Base-by-base conservation (phyloP, 2,113 vertebrate species). In the Acanthochromis polyacanthus region DNA sequence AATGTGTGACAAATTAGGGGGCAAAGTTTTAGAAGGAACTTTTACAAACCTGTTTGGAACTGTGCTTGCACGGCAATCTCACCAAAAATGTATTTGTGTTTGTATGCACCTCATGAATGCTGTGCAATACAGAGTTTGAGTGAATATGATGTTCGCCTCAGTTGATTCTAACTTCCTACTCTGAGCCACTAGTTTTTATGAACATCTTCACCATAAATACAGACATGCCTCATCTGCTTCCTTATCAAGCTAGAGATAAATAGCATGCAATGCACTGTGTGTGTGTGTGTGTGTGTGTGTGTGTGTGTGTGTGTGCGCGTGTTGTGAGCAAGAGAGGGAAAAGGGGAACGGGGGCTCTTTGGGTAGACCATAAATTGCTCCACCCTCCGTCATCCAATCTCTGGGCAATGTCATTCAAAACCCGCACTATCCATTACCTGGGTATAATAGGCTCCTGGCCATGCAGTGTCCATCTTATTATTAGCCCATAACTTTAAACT, bases 361-460 rank as follows among this genome's bases (percentile, higher is more conserved):
- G 90, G 71, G 79, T 83, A 80, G 85, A 68, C 80, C 91, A 95
- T 95, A 95, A 95, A 95, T 95, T 82, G 80, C 83, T 86, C 77
- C 83, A 86, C 90, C 90, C 90, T 93, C 91, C 25, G 90, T 94
- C 93, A 93, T 94, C 92, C 93, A 95, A 94, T 95, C 91, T 93
- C 89, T 80, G 77, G 78, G 93, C 92, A 95, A 94, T 94, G 93
- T 93, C 95, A 94, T 95, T 95, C 92, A 94, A 93, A 94, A 80
- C 77, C 86, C 12, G 32, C 87, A 79, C 93, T 88, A 94, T 95
- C 93, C 89, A 94, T 95, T 95, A 95, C 91, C 86, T 72, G 76
- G 67, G 82, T 90, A 94, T 95, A 95, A 95, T 94, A 93, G 94
- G 73, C 91, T 94, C 83, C 89, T 88, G 92, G 84, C 88, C 91